These are phyloP conservation scores for Squalus acanthias DNA, from an alignment of 2,797 vertebrate species.

Conservation along the genomic window DNA sequence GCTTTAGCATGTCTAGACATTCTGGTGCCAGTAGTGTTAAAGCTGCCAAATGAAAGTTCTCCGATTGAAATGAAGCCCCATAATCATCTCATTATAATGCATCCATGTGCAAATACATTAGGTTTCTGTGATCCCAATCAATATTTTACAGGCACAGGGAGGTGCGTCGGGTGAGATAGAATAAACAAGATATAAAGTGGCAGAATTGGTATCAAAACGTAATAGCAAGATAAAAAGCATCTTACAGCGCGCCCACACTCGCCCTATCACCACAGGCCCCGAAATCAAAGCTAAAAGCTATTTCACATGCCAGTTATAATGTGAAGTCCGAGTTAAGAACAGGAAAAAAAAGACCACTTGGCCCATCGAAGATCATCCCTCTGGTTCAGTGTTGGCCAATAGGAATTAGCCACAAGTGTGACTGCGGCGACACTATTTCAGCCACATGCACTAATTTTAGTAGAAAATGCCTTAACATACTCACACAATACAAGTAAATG, in stretches of 20 bases:
- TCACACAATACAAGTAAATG: neutral
- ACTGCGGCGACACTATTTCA: neutral
- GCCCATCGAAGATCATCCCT: neutral
- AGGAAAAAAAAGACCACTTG: neutral
- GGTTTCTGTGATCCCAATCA: neutral
- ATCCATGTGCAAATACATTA: neutral
- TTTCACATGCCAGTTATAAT: neutral
- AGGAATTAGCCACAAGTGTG: neutral
- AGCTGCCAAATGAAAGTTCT: conserved; percentile 17
- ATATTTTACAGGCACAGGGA: neutral
- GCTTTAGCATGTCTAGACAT: neutral
- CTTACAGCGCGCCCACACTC: neutral
- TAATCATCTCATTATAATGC: conserved; percentile 24
- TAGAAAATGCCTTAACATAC: neutral
- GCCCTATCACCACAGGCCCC: neutral
- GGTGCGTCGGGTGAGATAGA: neutral
- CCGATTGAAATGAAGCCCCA: conserved; percentile 1
- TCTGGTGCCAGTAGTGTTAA: neutral
- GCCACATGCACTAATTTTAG: neutral
- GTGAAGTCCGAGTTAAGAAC: neutral
- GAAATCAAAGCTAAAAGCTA: neutral
- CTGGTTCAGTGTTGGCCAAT: neutral
- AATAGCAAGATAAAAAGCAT: neutral
- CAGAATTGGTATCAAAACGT: neutral
- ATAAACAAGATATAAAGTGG: neutral